Base-by-base conservation (phyloP, 2,888 invertebrate species). In the Rhingia rostrata region DNA sequence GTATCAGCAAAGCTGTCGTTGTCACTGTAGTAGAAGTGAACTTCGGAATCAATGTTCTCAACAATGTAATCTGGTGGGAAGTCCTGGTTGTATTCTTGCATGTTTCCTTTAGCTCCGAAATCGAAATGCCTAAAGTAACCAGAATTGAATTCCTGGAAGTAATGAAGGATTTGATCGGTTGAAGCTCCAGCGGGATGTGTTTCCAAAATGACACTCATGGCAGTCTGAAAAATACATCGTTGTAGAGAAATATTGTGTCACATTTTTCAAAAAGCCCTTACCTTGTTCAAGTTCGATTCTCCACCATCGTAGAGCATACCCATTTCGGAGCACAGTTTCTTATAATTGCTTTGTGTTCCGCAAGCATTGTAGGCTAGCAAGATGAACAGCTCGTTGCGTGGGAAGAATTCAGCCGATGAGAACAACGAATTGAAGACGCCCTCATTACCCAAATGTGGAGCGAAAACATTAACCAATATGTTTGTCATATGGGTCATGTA, bases 351-450 rank as follows among this genome's bases (percentile, higher is more conserved):
- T 51, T 88, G 82, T 0, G 86, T 82, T 5, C 87, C 87, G 87
- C 95, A 95, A 0, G 3, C 47, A 0, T 91, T 86, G 67, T 92
- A 89, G 0, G 93, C 93, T 5, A 93, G 89, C 0, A 91, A 89
- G 3, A 91, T 89, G 82, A 93, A 88, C 1, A 94, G 89, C 0
- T 88, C 89, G 60, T 88, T 91, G 47, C 92, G 93, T 0, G 95
- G 95, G 56, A 94, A 78, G 77, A 96, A 94, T 88, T 96, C 95
- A 41, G 93, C 88, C n/a, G 45, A 77, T 4, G 86, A 85, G 43
- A 90, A 88, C 0, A 90, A 39, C 0, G 66, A 67, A 0, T 88
- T 86, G 32, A 87, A 87, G 0, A 41, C 54, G 41, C 88, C 88
- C 1, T 66, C 47, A 7, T 87, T 86, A 0, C 89, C 90, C 75